Evolutionary conservation across 2,113 vertebrate genomes (phyloP), one percentile per base, ranked within the genome.

Genomic region (Platichthys flesus): DNA sequence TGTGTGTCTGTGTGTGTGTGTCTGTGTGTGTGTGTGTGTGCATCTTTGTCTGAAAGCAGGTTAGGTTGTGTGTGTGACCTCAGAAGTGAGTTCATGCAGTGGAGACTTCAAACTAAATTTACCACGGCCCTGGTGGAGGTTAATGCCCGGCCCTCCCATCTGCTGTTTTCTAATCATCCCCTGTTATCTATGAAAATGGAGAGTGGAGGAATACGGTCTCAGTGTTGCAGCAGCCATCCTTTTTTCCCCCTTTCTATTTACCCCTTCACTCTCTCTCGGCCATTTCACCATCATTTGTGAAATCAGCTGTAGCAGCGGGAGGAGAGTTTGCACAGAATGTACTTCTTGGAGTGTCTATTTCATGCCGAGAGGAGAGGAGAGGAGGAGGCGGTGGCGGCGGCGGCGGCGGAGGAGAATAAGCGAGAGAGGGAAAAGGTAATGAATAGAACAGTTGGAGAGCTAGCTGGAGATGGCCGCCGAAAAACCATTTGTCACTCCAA

Each of bases 271-370:
- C 68, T 93, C 80, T 24, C 24, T 81, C 78, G 84, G 85, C 83
- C 87, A 90, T 95, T 93, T 93, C 86, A 83, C 88, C 87, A 93
- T 94, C 80, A 94, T 93, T 92, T 93, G 88, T 94, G 92, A 96
- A 95, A 95, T 94, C 90, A 93, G 75, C 87, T 92, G 78, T 93
- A 87, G 88, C 93, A 93, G 89, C 89, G 73, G 89, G 90, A 83
- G 65, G 80, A 93, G 86, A 77, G 88, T 86, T 83, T 86, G 84
- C 85, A 89, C 79, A 89, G 83, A 91, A 90, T 89, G 74, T 88
- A 91, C 80, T 89, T 91, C 90, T 86, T 67, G 85, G 86, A 91
- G 90, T 87, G 88, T 88, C 88, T 88, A 82, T 91, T 90, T 88
- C 85, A 83, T 87, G 82, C 81, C 69, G 79, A 73, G 72, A 88